Percentiles rank a stretch among this genome's conserved stretches.
Conservation (phyloP, 2,888 invertebrate species). For the Fissipunctia ypsillon region DNA sequence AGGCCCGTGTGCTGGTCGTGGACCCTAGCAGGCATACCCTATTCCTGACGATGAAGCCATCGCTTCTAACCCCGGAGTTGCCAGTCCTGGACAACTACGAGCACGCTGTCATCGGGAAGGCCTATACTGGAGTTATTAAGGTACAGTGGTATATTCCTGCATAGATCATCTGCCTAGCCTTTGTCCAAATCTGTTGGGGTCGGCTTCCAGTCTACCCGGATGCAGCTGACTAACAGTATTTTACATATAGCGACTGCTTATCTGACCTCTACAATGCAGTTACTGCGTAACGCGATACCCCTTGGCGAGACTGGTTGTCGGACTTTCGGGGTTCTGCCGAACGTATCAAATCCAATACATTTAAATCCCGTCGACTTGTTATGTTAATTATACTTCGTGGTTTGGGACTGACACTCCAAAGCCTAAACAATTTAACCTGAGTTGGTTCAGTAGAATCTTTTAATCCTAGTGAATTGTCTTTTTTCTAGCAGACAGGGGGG, state of each 20-base stretch:
- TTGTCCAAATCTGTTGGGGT: no score
- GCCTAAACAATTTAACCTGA: no score
- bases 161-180: neutral
- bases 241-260: no score
- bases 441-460: no score
- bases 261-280: neutral
- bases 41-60: slow-evolving; percentile 92
- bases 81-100: slow-evolving; percentile 88
- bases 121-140: slow-evolving; percentile 90
- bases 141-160: slow-evolving; percentile 68
- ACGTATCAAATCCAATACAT: no score
- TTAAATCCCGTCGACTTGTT: no score
- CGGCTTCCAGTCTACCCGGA: neutral
- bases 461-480: no score
- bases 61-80: slow-evolving; percentile 90
- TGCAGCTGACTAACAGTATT: no score
- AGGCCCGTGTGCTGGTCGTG: slow-evolving; percentile 91
- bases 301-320: neutral
- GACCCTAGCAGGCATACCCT: slow-evolving; percentile 85
- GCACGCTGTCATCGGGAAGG: slow-evolving; percentile 87
- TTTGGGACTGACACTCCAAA: no score
- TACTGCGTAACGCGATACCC: neutral
- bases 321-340: neutral
- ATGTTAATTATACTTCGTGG: no score
- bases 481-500: no score